Conservation (phyloP, 2,888 invertebrate genomes). For the Trachelus tabidus region DNA sequence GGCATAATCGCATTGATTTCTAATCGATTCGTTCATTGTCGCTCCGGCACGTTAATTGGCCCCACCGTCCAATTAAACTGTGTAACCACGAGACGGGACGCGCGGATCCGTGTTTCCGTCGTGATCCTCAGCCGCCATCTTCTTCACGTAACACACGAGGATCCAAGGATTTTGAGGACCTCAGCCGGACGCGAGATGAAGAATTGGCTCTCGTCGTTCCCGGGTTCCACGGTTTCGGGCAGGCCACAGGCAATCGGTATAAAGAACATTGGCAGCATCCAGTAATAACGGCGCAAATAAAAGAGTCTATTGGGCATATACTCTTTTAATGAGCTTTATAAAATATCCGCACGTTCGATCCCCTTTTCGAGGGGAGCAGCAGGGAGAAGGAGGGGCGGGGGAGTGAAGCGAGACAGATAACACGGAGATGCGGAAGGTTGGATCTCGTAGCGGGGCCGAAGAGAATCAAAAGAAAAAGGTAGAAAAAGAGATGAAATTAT, state of each 20-base stretch:
- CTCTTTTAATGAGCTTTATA: conserved; percentile 21
- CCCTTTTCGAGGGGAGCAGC: background rate
- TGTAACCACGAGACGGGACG: background rate
- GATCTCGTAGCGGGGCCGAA: too few species aligned
- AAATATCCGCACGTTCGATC: conserved; percentile 12
- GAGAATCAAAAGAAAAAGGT: background rate
- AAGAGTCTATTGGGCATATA: conserved; percentile 4
- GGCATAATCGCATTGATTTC: conserved; percentile 59
- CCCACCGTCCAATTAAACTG: conserved; percentile 45
- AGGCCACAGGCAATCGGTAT: background rate
- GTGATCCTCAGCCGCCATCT: background rate
- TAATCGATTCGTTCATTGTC: conserved; percentile 61
- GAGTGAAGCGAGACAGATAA: background rate
- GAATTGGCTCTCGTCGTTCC: background rate
- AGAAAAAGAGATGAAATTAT: background rate
- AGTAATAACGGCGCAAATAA: background rate
- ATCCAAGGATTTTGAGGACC: too few species aligned
- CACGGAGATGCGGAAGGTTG: too few species aligned
- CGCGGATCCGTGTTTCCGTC: background rate
- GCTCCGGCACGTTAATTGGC: conserved; percentile 53
- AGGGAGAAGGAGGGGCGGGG: background rate
- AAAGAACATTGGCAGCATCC: conserved; percentile 1
- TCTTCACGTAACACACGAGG: too few species aligned
- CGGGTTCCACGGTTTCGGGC: background rate
- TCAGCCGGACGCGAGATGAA: background rate